Conservation (phyloP, 2,888 invertebrate genomes). For the Scaptodrosophila latifasciaeformis region DNA sequence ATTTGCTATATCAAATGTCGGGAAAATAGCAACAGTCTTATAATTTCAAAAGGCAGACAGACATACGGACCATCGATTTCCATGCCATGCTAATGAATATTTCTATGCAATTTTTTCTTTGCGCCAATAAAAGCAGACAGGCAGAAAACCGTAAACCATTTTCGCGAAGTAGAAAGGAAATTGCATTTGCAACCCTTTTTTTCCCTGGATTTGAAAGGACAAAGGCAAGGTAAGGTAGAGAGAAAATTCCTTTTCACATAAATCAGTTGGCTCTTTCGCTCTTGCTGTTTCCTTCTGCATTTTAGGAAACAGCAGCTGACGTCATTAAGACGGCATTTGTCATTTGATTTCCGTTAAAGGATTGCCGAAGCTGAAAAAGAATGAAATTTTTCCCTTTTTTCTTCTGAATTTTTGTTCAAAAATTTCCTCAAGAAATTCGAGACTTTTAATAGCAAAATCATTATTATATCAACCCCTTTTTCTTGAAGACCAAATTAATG, state of each 20-base stretch:
- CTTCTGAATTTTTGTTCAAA: conserved; percentile 25
- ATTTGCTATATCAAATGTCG: conserved; percentile 61
- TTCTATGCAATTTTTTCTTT: conserved; percentile 44
- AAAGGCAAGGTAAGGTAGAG: neutral
- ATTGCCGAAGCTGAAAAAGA: too few relatives aligned
- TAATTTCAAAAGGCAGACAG: conserved; percentile 6
- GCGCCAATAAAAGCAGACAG: conserved; percentile 36
- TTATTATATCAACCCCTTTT: conserved; percentile 18
- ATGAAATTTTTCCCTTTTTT: conserved; percentile 39
- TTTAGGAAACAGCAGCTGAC: conserved; percentile 47
- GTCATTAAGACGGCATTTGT: conserved; percentile 57
- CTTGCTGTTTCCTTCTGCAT: too few relatives aligned
- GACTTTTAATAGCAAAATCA: conserved; percentile 36
- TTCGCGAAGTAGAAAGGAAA: conserved; percentile 35
- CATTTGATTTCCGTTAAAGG: conserved; percentile 53
- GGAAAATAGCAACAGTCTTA: conserved; percentile 31
- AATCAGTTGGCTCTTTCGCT: too few relatives aligned
- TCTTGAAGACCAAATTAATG: conserved; percentile 22
- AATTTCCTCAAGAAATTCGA: conserved; percentile 41
- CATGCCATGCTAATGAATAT: conserved; percentile 42
- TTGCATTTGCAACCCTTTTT: conserved; percentile 49
- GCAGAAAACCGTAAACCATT: conserved; percentile 55
- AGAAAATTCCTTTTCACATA: conserved; percentile 18
- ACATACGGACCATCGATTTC: conserved; percentile 40
- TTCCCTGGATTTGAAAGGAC: conserved; percentile 5